A percentile compares a stretch with the other conserved stretches of the same genome.
Evolutionary conservation across 2,797 vertebrate species (phyloP).

Genomic region (Nannoperca australis): DNA sequence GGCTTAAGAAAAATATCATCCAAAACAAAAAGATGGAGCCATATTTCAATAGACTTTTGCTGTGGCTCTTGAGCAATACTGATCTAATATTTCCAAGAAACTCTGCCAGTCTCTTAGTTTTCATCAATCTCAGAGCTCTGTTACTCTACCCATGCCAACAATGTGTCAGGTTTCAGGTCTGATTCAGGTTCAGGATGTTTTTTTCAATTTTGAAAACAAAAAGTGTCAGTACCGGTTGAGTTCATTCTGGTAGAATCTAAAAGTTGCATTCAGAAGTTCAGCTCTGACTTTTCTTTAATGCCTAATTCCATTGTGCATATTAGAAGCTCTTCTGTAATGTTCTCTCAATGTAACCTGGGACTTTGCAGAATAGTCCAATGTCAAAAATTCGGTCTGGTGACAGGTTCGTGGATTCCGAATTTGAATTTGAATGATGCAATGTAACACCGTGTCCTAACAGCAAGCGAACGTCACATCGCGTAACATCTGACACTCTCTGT

Average conservation of each 20-base stretch:
- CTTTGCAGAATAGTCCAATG: neutral
- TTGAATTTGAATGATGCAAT: neutral
- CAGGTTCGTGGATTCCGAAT: slow-evolving; percentile 5
- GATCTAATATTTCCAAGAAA: slow-evolving; percentile 35
- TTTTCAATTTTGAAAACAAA: slow-evolving; percentile 9
- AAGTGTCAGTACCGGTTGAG: neutral
- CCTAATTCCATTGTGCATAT: neutral
- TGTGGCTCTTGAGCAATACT: neutral
- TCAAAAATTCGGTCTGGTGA: neutral
- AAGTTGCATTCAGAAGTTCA: neutral
- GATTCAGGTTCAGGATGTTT: slow-evolving; percentile 3
- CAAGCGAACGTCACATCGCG: no score
- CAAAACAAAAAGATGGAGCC: slow-evolving; percentile 16
- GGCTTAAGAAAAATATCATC: neutral
- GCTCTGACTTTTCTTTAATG: slow-evolving; percentile 16
- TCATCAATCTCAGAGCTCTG: slow-evolving; percentile 22
- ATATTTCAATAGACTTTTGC: slow-evolving; percentile 25
- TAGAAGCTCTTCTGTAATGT: neutral
- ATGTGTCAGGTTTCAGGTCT: slow-evolving; percentile 35
- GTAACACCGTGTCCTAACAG: no score
- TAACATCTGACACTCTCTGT: no score
- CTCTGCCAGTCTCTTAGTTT: slow-evolving; percentile 29
- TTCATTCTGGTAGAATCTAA: slow-evolving; percentile 6
- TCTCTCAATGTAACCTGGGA: neutral
- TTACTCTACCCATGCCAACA: slow-evolving; percentile 7